These are phyloP conservation scores for Sebastes nivosus DNA, from an alignment of 2,797 vertebrate species.

Conservation along the genomic window DNA sequence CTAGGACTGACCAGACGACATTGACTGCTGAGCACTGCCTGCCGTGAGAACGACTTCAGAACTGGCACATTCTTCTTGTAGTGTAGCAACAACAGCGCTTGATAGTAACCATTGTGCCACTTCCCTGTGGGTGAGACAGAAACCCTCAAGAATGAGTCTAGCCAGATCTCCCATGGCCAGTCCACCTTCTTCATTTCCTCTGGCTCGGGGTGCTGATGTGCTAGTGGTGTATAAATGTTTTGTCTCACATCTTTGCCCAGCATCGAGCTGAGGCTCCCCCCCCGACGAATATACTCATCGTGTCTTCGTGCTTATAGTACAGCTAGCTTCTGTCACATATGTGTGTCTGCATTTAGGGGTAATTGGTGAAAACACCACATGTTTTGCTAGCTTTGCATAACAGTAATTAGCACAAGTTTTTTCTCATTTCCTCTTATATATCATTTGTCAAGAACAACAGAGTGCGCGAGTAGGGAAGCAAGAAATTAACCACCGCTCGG, in stretches of 20 bases:
- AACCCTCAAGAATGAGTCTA: slow-evolving; percentile 32
- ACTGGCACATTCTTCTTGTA: slow-evolving; percentile 24
- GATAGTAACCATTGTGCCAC: slow-evolving; percentile 47
- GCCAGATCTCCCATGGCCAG: slow-evolving; percentile 28
- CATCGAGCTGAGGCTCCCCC: slow-evolving; percentile 24
- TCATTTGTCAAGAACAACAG: slow-evolving; percentile 14
- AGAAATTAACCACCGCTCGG: slow-evolving; percentile 23
- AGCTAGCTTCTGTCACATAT: neutral
- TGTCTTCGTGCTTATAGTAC: neutral
- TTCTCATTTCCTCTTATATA: neutral
- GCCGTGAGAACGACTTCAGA: slow-evolving; percentile 11
- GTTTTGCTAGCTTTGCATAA: slow-evolving; percentile 12
- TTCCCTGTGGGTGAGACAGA: slow-evolving; percentile 44
- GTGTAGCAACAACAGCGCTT: slow-evolving; percentile 7
- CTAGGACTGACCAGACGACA: neutral
- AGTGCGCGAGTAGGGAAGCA: slow-evolving; percentile 7
- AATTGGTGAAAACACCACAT: slow-evolving; percentile 9
- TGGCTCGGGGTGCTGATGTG: slow-evolving; percentile 39
- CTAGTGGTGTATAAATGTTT: slow-evolving; percentile 51
- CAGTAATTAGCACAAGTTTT: slow-evolving; percentile 23
- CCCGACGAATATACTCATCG: slow-evolving; percentile 5
- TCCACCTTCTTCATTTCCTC: slow-evolving; percentile 48
- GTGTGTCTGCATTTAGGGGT: neutral
- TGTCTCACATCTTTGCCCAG: slow-evolving; percentile 38
- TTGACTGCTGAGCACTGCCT: neutral